These are phyloP conservation scores for Macroglossus sobrinus DNA, from an alignment of 2,113 vertebrate genomes.

Conservation along the genomic window DNA sequence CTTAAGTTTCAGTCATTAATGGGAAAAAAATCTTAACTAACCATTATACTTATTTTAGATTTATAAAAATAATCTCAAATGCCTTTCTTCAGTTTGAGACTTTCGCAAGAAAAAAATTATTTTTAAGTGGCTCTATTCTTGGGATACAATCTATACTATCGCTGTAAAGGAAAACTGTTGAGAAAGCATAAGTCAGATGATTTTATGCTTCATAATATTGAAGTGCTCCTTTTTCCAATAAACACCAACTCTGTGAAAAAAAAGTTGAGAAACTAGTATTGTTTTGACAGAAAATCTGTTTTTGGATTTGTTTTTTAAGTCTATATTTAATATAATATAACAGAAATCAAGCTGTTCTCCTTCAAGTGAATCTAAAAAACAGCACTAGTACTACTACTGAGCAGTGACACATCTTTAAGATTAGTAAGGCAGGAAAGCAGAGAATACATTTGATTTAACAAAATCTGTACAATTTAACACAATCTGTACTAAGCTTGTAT, in stretches of 20 bases:
- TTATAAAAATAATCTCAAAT: background rate
- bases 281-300: slow-evolving; percentile 72
- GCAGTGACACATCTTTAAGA: slow-evolving; percentile 57
- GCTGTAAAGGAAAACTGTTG: slow-evolving; percentile 11
- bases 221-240: slow-evolving; percentile 55
- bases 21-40: slow-evolving; percentile 14
- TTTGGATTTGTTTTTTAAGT: slow-evolving; percentile 66
- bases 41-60: background rate
- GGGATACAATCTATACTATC: background rate
- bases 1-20: background rate
- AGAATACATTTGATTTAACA: slow-evolving; percentile 34
- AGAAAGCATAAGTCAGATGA: slow-evolving; percentile 38
- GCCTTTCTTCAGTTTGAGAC: background rate
- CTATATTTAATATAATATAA: slow-evolving; percentile 71
- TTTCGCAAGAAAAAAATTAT: background rate
- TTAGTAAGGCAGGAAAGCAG: slow-evolving; percentile 29
- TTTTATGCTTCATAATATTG: slow-evolving; percentile 60
- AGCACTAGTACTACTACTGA: slow-evolving; percentile 37
- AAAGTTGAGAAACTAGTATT: slow-evolving; percentile 55
- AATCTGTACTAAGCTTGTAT: slow-evolving; percentile 18
- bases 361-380: slow-evolving; percentile 47
- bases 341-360: slow-evolving; percentile 71
- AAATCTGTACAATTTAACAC: slow-evolving; percentile 31
- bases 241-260: slow-evolving; percentile 55
- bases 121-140: background rate